These are phyloP conservation scores for Crambe crambe DNA, from an alignment of 37 sponge, comb jelly and placozoan genomes.

Conservation along the genomic window DNA sequence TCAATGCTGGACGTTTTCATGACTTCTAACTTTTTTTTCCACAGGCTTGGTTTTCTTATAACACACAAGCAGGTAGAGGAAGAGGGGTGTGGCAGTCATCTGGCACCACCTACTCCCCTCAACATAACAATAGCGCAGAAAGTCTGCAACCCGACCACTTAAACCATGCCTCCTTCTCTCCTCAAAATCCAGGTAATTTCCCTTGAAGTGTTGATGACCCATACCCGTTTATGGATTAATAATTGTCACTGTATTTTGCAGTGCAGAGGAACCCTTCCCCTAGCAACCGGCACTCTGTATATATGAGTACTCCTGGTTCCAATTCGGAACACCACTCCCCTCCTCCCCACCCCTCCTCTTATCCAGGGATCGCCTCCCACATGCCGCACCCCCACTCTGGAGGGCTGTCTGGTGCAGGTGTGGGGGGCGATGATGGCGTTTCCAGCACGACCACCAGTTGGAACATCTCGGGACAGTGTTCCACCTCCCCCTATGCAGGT, in stretches of 20 bases:
- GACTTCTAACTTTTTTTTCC: no score
- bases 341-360: not conserved
- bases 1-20: no score
- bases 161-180: conserved; percentile 29
- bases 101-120: not conserved
- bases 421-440: not conserved
- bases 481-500: conserved; percentile 1
- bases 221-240: not conserved
- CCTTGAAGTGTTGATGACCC: no score
- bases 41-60: conserved; percentile 26
- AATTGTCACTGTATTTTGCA: not conserved
- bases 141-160: conserved; percentile 68
- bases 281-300: not conserved
- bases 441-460: conserved; percentile 12
- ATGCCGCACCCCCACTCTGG: conserved; percentile 4
- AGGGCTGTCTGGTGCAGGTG: not conserved
- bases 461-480: conserved; percentile 14
- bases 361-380: conserved; percentile 1
- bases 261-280: not conserved
- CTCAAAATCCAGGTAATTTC: conserved; percentile 24
- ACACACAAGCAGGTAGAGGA: conserved; percentile 11
- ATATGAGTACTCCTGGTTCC: not conserved
- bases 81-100: not conserved
- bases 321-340: conserved; percentile 13
- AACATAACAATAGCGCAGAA: not conserved